Evolutionary conservation across 2,888 invertebrate genomes (phyloP), one percentile per base, ranked within the genome.

Genomic region (Limenitis camilla): DNA sequence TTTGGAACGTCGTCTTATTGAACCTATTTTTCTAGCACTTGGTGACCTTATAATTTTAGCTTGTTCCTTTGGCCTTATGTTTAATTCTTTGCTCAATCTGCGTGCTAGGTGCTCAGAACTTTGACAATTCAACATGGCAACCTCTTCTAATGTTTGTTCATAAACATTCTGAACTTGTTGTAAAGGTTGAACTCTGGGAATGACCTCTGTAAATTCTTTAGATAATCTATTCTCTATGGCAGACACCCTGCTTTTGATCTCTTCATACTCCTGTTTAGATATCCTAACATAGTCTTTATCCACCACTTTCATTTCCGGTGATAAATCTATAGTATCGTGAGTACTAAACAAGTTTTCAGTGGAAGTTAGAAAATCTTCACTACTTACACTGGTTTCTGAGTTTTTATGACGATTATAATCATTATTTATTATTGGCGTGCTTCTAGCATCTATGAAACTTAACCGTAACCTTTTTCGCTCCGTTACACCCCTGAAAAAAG

Each of bases 1-100:
- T 69, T 91, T 90, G 0, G 94, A 94, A 47, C 93, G 84, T 42
- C 94, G 87, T 66, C 94, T 81, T 61, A 94, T 89, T 6, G 90
- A 91, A 19, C 94, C 94, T 53, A 94, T 95, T 88, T 94, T 94
- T 46, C 94, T 87, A 1, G 94, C 94, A 71, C 94, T 94, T 0
- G 94, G 95, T 0, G 94, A 94, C 59, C 94, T 81, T 56, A 94
- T 92, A 6, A 94, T 89, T 67, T 92, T 92, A 46, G 91, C 89
- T 64, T 93, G 92, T 33, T 88, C 87, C 53, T 91, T 92, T 40
- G 91, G 90, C 52, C 94, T 82, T 51, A 94, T 94, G 71, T 93
- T 93, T 40, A 94, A 72, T 71, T 94, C 93, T 66, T 91, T 90
- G 63, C 93, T 92, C 39, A 94, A 77, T 54, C 92, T 86, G 54